Conservation (phyloP, 2,113 vertebrate genomes). For the Riparia riparia region DNA sequence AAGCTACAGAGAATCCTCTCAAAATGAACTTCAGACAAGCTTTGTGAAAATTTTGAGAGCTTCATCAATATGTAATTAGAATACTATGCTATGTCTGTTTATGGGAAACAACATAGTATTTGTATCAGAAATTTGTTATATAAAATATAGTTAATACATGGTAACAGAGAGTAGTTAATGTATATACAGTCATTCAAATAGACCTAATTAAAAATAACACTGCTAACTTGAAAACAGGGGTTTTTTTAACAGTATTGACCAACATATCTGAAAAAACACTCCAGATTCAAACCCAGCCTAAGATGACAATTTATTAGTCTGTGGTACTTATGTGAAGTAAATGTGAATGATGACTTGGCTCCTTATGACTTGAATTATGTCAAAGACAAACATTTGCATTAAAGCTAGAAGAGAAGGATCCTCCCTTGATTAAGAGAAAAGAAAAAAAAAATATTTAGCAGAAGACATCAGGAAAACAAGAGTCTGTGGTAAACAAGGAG, state of each 20-base stretch:
- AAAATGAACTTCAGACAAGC: not conserved
- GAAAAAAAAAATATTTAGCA: not conserved
- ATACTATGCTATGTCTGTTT: not conserved
- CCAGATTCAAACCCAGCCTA: not conserved
- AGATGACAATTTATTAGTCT: not conserved
- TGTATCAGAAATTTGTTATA: not conserved
- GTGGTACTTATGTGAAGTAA: not conserved
- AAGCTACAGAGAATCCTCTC: not conserved
- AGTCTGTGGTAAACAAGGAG: not conserved
- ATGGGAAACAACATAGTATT: not conserved
- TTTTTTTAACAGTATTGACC: not conserved
- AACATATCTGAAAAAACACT: not conserved
- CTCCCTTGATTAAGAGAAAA: not conserved
- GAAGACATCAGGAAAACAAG: not conserved
- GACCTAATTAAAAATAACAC: not conserved
- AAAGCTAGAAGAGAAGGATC: not conserved
- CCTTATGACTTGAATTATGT: not conserved
- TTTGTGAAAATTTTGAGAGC: not conserved
- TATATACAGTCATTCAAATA: not conserved
- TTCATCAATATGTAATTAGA: not conserved
- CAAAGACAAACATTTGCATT: not conserved
- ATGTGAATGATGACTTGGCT: not conserved
- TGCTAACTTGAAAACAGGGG: not conserved
- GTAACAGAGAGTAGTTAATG: not conserved
- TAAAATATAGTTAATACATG: not conserved